phyloP scores from a whole-genome alignment of 2,888 invertebrate genomes.

The Agonopterix subpropinquella region DNA sequence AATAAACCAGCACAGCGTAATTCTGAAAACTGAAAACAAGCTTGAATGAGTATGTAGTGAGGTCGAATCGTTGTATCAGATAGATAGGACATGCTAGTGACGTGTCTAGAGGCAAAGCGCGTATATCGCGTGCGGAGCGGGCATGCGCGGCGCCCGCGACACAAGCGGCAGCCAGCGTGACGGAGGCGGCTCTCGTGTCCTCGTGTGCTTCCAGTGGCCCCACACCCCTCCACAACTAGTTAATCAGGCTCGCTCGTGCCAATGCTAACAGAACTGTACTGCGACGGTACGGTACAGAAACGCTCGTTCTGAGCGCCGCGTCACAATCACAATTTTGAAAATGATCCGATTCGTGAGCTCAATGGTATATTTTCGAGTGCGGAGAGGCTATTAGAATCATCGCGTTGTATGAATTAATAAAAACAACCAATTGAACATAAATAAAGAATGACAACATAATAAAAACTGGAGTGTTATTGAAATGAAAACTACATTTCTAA shows the following conservation, averaged over 20 bases:
- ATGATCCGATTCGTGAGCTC: slow-evolving; percentile 56
- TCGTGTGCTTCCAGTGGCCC: slow-evolving; percentile 67
- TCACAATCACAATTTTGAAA: slow-evolving; percentile 32
- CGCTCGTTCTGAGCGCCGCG: slow-evolving; percentile 24
- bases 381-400: slow-evolving; percentile 62
- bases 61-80: slow-evolving; percentile 20
- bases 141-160: slow-evolving; percentile 18
- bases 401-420: slow-evolving; percentile 65
- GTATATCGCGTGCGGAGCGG: slow-evolving; percentile 23
- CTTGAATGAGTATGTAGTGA: slow-evolving; percentile 53
- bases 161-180: slow-evolving; percentile 21
- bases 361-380: slow-evolving; percentile 61
- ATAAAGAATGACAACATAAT: slow-evolving; percentile 61
- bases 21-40: slow-evolving; percentile 51
- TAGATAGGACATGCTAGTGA: slow-evolving; percentile 10
- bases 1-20: slow-evolving; percentile 55
- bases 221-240: slow-evolving; percentile 6
- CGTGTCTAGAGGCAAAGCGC: slow-evolving; percentile 38
- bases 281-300: slow-evolving; percentile 14
- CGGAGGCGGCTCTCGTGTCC: slow-evolving; percentile 51
- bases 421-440: slow-evolving; percentile 53
- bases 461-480: slow-evolving; percentile 73
- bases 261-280: slow-evolving; percentile 12
- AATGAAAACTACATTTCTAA: slow-evolving; percentile 75
- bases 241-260: neutral